These are phyloP conservation scores for Danio tinwini DNA, from an alignment of 2,797 vertebrate genomes.

Conservation along the genomic window DNA sequence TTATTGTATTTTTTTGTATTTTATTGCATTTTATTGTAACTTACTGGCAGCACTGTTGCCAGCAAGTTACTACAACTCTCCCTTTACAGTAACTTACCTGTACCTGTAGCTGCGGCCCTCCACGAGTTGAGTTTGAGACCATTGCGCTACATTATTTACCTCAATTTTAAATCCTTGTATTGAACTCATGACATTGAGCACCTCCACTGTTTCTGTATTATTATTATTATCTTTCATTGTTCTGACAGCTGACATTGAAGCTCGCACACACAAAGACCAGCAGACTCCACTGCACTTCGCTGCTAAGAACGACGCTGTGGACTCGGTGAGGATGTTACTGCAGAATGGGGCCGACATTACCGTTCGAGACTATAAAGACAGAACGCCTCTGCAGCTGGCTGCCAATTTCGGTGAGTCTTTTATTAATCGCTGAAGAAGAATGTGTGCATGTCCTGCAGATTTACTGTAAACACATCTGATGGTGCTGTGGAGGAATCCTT, in stretches of 20 bases:
- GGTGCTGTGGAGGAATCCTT: not conserved
- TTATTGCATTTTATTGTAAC: too few relatives aligned
- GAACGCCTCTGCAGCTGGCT: constrained; percentile 74
- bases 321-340: constrained; percentile 64
- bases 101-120: too few relatives aligned
- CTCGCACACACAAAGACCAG: constrained; percentile 62
- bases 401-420: constrained; percentile 69
- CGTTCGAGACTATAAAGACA: constrained; percentile 70
- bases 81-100: too few relatives aligned
- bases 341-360: constrained; percentile 65
- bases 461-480: not conserved
- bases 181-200: too few relatives aligned
- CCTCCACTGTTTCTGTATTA: too few relatives aligned
- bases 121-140: too few relatives aligned
- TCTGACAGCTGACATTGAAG: constrained; percentile 64
- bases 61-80: too few relatives aligned
- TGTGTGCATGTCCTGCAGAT: not conserved
- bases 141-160: too few relatives aligned
- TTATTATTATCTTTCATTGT: too few relatives aligned
- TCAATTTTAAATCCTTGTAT: too few relatives aligned
- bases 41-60: too few relatives aligned
- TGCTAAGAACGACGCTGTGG: constrained; percentile 71
- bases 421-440: not conserved
- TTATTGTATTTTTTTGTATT: too few relatives aligned
- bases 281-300: constrained; percentile 77